Conservation (phyloP, 2,113 vertebrate species). For the Passer montanus region DNA sequence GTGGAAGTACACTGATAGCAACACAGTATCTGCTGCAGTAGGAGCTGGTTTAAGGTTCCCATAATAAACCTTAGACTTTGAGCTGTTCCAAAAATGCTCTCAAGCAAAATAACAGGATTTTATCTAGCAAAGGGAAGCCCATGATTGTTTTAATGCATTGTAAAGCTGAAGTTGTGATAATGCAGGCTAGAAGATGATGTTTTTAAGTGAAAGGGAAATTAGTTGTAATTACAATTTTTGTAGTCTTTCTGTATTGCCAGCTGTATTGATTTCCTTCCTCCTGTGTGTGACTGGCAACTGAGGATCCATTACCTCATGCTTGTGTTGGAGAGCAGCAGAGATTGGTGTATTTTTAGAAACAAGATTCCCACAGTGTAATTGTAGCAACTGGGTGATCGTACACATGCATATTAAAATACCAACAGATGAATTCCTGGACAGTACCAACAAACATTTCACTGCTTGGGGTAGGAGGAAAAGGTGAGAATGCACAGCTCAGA, state of each 20-base stretch:
- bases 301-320: background rate
- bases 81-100: background rate
- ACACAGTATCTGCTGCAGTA: background rate
- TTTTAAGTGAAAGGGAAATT: background rate
- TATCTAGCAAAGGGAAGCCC: background rate
- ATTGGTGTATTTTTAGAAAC: conserved; percentile 39
- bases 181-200: background rate
- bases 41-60: background rate
- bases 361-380: conserved; percentile 21
- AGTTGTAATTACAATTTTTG: background rate
- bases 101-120: background rate
- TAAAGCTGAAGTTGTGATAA: background rate
- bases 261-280: conserved; percentile 29
- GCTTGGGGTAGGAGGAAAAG: background rate
- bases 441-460: background rate
- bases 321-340: background rate
- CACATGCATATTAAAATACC: conserved; percentile 12
- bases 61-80: background rate
- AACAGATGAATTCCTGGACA: conserved; percentile 27
- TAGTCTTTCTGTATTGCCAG: background rate
- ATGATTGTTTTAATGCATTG: background rate
- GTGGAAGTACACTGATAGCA: background rate
- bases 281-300: background rate
- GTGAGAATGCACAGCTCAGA: background rate
- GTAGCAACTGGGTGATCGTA: background rate